These are phyloP conservation scores for Ardeotis arabs DNA, from an alignment of 2,113 vertebrate genomes.

Conservation along the genomic window DNA sequence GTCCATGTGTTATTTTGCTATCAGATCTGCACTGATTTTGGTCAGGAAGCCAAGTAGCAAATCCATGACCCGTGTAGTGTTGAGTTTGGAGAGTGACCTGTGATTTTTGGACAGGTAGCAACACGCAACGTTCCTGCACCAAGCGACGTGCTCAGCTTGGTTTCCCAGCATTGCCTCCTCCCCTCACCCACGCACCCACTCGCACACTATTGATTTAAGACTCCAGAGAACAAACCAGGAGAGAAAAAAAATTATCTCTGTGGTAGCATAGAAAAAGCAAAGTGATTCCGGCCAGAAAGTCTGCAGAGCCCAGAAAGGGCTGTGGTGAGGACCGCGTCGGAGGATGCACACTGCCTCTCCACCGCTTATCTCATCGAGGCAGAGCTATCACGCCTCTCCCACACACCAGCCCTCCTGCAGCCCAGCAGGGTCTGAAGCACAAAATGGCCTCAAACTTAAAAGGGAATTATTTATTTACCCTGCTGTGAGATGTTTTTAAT, in stretches of 20 bases:
- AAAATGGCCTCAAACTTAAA: conserved; percentile 35
- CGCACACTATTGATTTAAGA: background rate
- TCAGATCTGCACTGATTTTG: background rate
- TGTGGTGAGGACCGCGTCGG: background rate
- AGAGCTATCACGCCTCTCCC: conserved; percentile 29
- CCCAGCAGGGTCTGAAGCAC: conserved; percentile 17
- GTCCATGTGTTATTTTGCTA: background rate
- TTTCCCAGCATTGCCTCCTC: background rate
- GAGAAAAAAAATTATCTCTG: background rate
- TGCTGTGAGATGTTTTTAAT: conserved; percentile 28
- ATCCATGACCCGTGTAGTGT: fast-evolving
- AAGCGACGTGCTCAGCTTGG: background rate
- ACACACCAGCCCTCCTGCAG: conserved; percentile 30
- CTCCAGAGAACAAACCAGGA: background rate
- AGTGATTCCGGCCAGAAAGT: background rate
- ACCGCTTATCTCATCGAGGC: background rate
- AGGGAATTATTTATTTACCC: conserved; percentile 66
- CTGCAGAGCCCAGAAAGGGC: background rate
- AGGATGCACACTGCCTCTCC: background rate
- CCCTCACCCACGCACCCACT: background rate
- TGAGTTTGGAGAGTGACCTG: background rate
- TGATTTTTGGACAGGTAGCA: background rate
- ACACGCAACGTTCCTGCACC: background rate
- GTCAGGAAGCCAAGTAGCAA: background rate
- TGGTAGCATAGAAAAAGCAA: background rate